These are phyloP conservation scores for Heteractis magnifica DNA, from an alignment of 92 coral and sea anemone species.

Conservation along the genomic window DNA sequence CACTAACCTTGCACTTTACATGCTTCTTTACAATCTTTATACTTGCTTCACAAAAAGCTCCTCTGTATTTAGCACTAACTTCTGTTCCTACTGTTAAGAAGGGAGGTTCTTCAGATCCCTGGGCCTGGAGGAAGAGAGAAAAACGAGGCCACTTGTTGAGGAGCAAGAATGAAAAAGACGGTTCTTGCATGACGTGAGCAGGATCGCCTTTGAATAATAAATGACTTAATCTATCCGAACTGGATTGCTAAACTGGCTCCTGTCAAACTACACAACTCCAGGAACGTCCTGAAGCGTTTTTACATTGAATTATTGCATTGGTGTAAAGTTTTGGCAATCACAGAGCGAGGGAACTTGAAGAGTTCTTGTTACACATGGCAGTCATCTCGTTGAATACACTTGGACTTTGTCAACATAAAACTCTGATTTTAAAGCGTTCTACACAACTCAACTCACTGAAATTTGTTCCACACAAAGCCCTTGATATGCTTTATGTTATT, in stretches of 20 bases:
- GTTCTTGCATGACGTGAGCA: constrained; percentile 81
- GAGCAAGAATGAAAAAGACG: constrained; percentile 44
- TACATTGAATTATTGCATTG: neutral
- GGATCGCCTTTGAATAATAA: constrained; percentile 84
- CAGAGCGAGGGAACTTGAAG: constrained; percentile 22
- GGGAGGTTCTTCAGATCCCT: constrained; percentile 96
- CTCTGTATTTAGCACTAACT: constrained; percentile 98
- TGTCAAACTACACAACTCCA: constrained; percentile 34
- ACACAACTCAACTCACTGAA: constrained; percentile 10
- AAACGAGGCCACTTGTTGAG: constrained; percentile 68
- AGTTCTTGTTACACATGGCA: constrained; percentile 38
- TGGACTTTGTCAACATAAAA: constrained; percentile 31
- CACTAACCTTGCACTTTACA: constrained; percentile 91
- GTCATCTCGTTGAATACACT: constrained; percentile 35
- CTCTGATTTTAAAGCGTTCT: constrained; percentile 34
- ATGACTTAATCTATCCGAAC: constrained; percentile 57
- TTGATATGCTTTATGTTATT: constrained; percentile 1
- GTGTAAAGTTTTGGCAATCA: constrained; percentile 1
- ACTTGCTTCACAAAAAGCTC: constrained; percentile 99
- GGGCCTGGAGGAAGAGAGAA: constrained; percentile 67
- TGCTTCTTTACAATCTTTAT: constrained; percentile 93
- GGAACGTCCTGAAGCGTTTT: constrained; percentile 14
- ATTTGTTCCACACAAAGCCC: constrained; percentile 14
- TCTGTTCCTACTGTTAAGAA: constrained; percentile 95
- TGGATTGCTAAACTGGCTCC: constrained; percentile 28